Percentiles rank a stretch among this genome's conserved stretches.
Conservation (phyloP, 1,140 invertebrate species). For the Drosophila nasuta region DNA sequence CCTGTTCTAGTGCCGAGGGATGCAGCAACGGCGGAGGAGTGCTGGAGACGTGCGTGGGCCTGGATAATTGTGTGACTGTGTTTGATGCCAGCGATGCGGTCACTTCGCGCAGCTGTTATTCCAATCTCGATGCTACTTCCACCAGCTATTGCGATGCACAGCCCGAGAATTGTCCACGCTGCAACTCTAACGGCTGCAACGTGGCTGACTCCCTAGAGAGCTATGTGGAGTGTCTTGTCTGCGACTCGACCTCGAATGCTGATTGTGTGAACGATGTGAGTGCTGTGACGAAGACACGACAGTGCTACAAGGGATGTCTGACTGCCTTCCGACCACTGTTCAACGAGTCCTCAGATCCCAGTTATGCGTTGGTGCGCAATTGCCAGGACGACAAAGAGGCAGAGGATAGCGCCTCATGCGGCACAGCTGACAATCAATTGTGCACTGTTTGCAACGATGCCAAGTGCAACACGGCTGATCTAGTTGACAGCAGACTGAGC, state of each 20-base stretch:
- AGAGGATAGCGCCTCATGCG: slow-evolving; percentile 63
- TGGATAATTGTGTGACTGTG: slow-evolving; percentile 73
- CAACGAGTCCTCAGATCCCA: slow-evolving; percentile 55
- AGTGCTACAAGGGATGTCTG: slow-evolving; percentile 66
- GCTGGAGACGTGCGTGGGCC: slow-evolving; percentile 40
- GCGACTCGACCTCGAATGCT: slow-evolving; percentile 59
- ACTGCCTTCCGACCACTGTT: slow-evolving; percentile 61
- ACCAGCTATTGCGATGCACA: slow-evolving; percentile 57
- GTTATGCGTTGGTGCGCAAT: slow-evolving; percentile 63
- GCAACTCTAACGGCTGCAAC: slow-evolving; percentile 81
- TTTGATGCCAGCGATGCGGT: slow-evolving; percentile 59
- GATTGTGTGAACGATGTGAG: slow-evolving; percentile 44
- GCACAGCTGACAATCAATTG: slow-evolving; percentile 42
- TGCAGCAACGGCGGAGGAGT: slow-evolving; percentile 44
- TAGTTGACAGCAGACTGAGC: slow-evolving; percentile 63
- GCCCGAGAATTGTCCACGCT: slow-evolving; percentile 61
- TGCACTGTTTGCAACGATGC: slow-evolving; percentile 55
- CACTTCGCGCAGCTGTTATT: slow-evolving; percentile 62
- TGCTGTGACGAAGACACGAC: slow-evolving; percentile 50
- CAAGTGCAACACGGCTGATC: slow-evolving; percentile 62
- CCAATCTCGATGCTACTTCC: slow-evolving; percentile 18
- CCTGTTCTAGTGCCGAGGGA: slow-evolving; percentile 33
- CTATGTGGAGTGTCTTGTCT: slow-evolving; percentile 70
- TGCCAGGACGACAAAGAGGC: slow-evolving; percentile 71
- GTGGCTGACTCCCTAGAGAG: slow-evolving; percentile 47